Conservation (phyloP, 2,797 vertebrate species). For the Sylvia borin region DNA sequence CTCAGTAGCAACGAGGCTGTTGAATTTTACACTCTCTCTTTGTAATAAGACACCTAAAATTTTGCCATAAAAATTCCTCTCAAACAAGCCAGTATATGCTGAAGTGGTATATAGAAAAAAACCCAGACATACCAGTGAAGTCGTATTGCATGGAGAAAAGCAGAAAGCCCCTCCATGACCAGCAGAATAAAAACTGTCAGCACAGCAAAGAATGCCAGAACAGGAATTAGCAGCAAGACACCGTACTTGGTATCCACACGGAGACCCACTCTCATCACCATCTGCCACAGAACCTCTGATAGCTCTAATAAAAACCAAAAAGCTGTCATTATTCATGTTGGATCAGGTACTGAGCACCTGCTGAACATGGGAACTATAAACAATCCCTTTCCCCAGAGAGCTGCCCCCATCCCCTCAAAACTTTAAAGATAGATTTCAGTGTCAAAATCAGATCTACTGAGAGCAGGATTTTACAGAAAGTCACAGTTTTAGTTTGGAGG, state of each 20-base stretch:
- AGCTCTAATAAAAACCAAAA: constrained; percentile 79
- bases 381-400: not conserved
- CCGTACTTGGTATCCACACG: constrained; percentile 80
- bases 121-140: constrained; percentile 89
- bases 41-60: not conserved
- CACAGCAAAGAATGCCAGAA: constrained; percentile 84
- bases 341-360: not conserved
- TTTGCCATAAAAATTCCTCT: not conserved
- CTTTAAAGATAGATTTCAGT: not conserved
- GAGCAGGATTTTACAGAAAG: not conserved
- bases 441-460: not conserved
- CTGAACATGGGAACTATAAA: not conserved
- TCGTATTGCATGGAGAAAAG: constrained; percentile 95
- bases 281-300: constrained; percentile 94
- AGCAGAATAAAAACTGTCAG: constrained; percentile 93
- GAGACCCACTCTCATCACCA: constrained; percentile 92
- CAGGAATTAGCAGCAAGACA: constrained; percentile 84
- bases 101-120: not conserved
- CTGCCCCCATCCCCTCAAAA: not conserved
- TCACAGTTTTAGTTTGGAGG: not conserved
- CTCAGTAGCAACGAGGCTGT: not conserved
- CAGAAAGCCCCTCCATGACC: constrained; percentile 96
- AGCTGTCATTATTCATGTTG: not conserved
- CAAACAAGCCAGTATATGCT: not conserved
- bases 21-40: not conserved